Base-by-base conservation (phyloP, 2,113 vertebrate species). In the Prolemur simus region DNA sequence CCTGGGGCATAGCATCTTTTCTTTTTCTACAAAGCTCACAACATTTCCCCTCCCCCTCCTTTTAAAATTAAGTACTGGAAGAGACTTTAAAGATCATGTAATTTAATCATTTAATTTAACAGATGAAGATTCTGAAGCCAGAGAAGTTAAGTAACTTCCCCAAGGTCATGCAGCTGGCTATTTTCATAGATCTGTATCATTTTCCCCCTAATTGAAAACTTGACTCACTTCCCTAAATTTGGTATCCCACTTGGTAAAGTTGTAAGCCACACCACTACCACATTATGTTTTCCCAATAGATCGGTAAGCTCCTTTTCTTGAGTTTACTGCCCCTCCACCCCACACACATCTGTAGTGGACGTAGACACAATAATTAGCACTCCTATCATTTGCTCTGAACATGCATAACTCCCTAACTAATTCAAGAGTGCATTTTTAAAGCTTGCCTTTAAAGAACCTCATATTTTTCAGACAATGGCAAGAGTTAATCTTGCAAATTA, bases 401-500 rank as follows among this genome's bases (percentile, higher is more conserved):
- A 63, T 29, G 66, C 29, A 37, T 58, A 52, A 52, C 83, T 81
- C 68, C 42, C 39, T 73, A 37, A 68, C 54, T 56, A 56, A 56
- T 47, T 81, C 3, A 2, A 47, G 58, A 60, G 14, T 93, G 66
- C 32, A 34, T 60, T 87, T 97, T 87, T 88, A 95, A 87, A 34
- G 37, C 56, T 71, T 39, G 25, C 49, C 8, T 76, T 39, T n/a
- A 71, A 73, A 76, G 58, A 66, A 71, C 32, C 45, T 96, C 32
- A 27, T 60, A 34, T 81, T 93, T 88, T 96, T 91, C 49, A 96
- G 87, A 42, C 69, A 80, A n/a, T 66, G 37, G 58, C 42, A 89
- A 91, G 45, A 93, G 63, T 96, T 97, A 91, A 97, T 97, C 85
- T 89, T 82, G 94, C 95, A 95, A 96, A 91, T 94, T 81, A 94